Percentiles rank a stretch among this genome's conserved stretches.
These are phyloP conservation scores for Dorcus parallelipipedus DNA, from an alignment of 2,888 invertebrate species.

Conservation along the genomic window DNA sequence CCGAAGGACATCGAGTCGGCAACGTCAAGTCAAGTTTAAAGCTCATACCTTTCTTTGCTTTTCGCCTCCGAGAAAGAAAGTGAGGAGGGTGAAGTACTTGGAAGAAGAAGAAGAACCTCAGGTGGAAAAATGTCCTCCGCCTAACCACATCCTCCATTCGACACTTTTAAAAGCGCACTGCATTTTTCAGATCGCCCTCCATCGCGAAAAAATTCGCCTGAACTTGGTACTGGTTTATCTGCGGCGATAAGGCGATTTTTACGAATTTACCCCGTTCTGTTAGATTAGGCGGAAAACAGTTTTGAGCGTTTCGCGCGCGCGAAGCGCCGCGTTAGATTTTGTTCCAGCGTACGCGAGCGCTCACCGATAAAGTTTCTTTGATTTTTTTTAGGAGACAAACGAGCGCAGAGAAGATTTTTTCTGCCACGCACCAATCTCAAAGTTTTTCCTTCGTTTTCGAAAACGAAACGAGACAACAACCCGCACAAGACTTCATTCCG, in stretches of 20 bases:
- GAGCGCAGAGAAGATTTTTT: not conserved
- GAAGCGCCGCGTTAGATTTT: not conserved
- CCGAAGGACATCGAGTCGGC: too few species aligned
- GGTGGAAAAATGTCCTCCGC: not conserved
- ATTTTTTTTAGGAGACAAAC: not conserved
- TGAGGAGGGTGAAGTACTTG: too few species aligned
- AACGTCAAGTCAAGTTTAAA: not conserved
- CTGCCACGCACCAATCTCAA: not conserved
- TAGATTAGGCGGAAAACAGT: slow-evolving; percentile 32
- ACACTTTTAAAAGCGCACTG: slow-evolving; percentile 8
- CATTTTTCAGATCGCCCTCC: slow-evolving; percentile 1
- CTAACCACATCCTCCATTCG: slow-evolving; percentile 6
- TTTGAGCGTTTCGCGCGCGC: slow-evolving; percentile 24
- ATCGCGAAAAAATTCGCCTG: slow-evolving; percentile 18
- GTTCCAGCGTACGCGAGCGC: too few species aligned
- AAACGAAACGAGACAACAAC: not conserved
- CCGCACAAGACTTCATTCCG: too few species aligned
- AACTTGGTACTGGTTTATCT: slow-evolving; percentile 42
- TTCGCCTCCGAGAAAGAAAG: not conserved
- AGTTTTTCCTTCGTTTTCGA: not conserved
- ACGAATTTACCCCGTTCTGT: slow-evolving; percentile 36
- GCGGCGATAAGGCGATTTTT: slow-evolving; percentile 30
- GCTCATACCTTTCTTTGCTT: not conserved
- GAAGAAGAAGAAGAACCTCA: not conserved
- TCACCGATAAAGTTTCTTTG: too few species aligned